Conservation (phyloP, 1,140 invertebrate genomes). For the Drosophila obscura region DNA sequence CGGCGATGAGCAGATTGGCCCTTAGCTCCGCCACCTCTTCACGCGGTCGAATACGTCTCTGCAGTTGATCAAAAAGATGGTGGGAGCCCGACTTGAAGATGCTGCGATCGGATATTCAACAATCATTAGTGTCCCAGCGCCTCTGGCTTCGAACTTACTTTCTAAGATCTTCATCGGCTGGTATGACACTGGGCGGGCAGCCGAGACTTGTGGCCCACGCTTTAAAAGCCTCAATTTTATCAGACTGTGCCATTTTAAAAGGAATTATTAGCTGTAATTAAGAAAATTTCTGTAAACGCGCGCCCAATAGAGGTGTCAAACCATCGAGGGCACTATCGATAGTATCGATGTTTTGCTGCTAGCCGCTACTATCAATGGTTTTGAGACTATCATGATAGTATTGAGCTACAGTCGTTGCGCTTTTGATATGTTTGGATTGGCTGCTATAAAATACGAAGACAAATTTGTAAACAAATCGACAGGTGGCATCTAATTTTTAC, state of each 20-base stretch:
- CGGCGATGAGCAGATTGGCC: slow-evolving; percentile 64
- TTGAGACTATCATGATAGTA: no score
- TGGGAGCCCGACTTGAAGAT: slow-evolving; percentile 72
- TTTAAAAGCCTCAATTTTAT: slow-evolving; percentile 58
- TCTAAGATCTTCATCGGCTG: slow-evolving; percentile 63
- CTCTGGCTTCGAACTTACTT: slow-evolving; percentile 50
- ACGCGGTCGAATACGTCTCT: slow-evolving; percentile 56
- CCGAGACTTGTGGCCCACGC: slow-evolving; percentile 70
- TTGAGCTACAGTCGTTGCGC: no score
- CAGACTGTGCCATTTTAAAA: slow-evolving; percentile 53
- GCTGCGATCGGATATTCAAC: slow-evolving; percentile 27
- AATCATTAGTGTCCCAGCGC: background rate
- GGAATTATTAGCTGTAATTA: background rate
- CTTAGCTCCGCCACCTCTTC: slow-evolving; percentile 61
- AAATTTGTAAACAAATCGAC: no score
- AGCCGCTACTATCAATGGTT: no score
- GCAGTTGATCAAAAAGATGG: slow-evolving; percentile 60
- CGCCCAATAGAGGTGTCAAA: no score
- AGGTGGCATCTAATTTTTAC: no score
- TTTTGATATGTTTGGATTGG: no score
- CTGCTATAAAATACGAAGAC: no score
- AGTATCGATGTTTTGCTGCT: no score
- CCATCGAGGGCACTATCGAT: no score
- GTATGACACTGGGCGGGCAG: slow-evolving; percentile 59
- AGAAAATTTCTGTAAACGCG: no score